These are phyloP conservation scores for Dynastes hyllus DNA, from an alignment of 2,888 invertebrate species.

Conservation along the genomic window DNA sequence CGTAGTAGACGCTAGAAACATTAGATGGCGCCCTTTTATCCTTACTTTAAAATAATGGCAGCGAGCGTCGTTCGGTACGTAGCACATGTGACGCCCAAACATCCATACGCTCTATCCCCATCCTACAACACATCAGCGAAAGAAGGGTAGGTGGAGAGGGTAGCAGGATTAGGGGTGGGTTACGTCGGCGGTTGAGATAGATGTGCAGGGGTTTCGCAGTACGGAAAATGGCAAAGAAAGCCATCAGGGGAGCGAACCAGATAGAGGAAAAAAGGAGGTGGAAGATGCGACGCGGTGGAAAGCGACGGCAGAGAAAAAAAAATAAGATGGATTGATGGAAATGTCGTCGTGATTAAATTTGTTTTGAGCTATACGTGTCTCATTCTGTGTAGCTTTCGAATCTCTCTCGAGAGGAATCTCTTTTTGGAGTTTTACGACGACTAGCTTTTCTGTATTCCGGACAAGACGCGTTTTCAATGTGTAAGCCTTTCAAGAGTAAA, in stretches of 20 bases:
- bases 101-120: conserved; percentile 60
- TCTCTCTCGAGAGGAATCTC: conserved; percentile 60
- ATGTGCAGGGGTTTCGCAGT: conserved; percentile 61
- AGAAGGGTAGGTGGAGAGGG: conserved; percentile 49
- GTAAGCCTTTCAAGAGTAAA: conserved; percentile 62
- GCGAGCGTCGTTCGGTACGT: conserved; percentile 59
- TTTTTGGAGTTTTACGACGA: conserved; percentile 61
- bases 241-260: conserved; percentile 68
- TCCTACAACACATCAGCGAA: conserved; percentile 51
- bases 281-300: conserved; percentile 53
- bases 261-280: conserved; percentile 62
- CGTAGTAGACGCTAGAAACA: conserved; percentile 1
- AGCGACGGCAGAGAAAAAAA: conserved; percentile 56
- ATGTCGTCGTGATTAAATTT: conserved; percentile 71
- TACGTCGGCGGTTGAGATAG: conserved; percentile 54
- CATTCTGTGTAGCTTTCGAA: conserved; percentile 63
- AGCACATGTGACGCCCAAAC: conserved; percentile 64
- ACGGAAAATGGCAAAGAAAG: conserved; percentile 70
- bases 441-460: conserved; percentile 59
- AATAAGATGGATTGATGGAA: conserved; percentile 71
- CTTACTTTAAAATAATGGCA: conserved; percentile 63
- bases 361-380: conserved; percentile 70
- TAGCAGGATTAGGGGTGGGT: conserved; percentile 37
- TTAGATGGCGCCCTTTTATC: conserved; percentile 29
- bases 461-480: conserved; percentile 63